A percentile compares a stretch with the other conserved stretches of the same genome.
These are phyloP conservation scores for Amblyopsis hoosieri DNA, from an alignment of 2,797 vertebrate genomes.

Conservation along the genomic window DNA sequence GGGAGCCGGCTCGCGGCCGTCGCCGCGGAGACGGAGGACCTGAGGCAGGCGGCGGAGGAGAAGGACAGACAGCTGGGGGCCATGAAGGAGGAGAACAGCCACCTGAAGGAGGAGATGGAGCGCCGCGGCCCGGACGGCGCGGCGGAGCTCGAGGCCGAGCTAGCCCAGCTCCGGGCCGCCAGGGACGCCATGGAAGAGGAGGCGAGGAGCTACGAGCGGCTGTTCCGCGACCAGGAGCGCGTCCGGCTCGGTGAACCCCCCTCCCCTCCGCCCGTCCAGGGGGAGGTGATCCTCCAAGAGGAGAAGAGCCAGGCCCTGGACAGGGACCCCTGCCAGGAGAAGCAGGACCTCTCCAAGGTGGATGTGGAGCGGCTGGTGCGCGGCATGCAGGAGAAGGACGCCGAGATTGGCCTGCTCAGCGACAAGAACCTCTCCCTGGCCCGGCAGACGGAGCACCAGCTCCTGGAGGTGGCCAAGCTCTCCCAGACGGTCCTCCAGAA, in stretches of 20 bases:
- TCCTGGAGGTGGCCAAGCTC: conserved; percentile 87
- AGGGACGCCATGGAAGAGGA: conserved; percentile 84
- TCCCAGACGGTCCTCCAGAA: conserved; percentile 93
- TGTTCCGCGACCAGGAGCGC: conserved; percentile 86
- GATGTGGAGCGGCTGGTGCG: conserved; percentile 90
- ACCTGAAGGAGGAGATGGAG: conserved; percentile 95
- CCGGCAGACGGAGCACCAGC: conserved; percentile 89
- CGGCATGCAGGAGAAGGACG: conserved; percentile 96
- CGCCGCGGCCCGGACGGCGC: conserved; percentile 82
- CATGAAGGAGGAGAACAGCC: conserved; percentile 98
- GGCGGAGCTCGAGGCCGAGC: conserved; percentile 91
- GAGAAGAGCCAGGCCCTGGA: conserved; percentile 87
- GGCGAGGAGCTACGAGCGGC: conserved; percentile 79
- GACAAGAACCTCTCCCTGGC: conserved; percentile 91
- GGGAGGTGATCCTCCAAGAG: conserved; percentile 87
- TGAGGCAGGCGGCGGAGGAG: conserved; percentile 86
- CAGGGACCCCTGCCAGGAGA: conserved; percentile 92
- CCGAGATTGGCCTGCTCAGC: conserved; percentile 91
- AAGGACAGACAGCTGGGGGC: conserved; percentile 88
- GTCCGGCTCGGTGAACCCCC: conserved; percentile 59
- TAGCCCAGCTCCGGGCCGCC: conserved; percentile 84
- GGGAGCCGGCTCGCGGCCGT: conserved; percentile 63
- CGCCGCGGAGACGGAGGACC: conserved; percentile 71
- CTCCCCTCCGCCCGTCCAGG: conserved; percentile 59
- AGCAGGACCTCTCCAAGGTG: conserved; percentile 95